A percentile compares a stretch with the other conserved stretches of the same genome.
Conservation (phyloP, 1,140 invertebrate genomes). For the Aricia agestis region DNA sequence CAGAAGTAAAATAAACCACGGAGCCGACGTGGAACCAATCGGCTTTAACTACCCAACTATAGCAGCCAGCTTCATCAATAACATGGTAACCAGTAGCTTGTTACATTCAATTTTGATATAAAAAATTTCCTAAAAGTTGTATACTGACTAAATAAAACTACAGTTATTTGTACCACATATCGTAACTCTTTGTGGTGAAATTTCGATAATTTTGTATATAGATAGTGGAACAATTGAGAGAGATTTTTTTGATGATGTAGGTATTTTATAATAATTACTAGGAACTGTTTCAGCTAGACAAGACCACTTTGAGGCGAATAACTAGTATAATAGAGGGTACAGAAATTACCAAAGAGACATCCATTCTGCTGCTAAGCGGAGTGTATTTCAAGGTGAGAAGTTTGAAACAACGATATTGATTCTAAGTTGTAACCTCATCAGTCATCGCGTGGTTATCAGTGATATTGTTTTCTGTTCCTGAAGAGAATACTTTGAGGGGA, state of each 20-base stretch:
- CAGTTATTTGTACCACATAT: too few species aligned
- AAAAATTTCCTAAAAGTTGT: too few species aligned
- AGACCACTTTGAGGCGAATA: slow-evolving; percentile 33
- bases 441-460: too few species aligned
- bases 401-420: not conserved
- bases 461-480: too few species aligned
- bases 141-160: too few species aligned
- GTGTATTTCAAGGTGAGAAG: slow-evolving; percentile 40
- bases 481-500: too few species aligned
- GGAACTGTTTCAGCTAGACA: slow-evolving; percentile 35
- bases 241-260: too few species aligned
- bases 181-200: too few species aligned
- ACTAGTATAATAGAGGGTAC: slow-evolving; percentile 29
- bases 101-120: too few species aligned
- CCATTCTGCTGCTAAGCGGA: slow-evolving; percentile 37
- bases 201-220: too few species aligned
- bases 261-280: not conserved
- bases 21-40: slow-evolving; percentile 37
- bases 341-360: slow-evolving; percentile 37
- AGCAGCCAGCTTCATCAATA: slow-evolving; percentile 32
- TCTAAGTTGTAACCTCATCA: too few species aligned
- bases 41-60: slow-evolving; percentile 34
- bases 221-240: too few species aligned
- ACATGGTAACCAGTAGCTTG: not conserved
- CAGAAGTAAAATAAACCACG: slow-evolving; percentile 24